Evolutionary conservation across 1,140 invertebrate species (phyloP).

Genomic region (Bombus impatiens): DNA sequence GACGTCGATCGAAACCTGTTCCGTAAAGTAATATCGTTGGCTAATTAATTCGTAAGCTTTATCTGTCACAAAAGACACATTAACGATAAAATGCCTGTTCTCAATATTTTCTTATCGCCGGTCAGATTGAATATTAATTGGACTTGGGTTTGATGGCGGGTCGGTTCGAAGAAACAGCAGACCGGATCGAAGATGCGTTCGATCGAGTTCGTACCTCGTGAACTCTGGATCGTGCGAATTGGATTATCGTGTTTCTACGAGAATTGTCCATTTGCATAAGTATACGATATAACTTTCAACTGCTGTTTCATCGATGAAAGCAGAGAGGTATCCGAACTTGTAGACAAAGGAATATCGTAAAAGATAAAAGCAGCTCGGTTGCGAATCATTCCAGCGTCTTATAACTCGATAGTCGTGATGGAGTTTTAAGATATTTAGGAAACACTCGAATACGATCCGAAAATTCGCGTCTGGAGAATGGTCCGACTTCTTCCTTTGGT

Average conservation of each 20-base stretch:
- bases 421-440: constrained; percentile 7
- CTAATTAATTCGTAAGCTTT: constrained; percentile 77
- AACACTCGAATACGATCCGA: neutral
- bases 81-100: constrained; percentile 67
- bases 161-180: constrained; percentile 44
- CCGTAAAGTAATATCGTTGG: constrained; percentile 24
- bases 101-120: constrained; percentile 66
- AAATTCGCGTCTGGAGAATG: constrained; percentile 54
- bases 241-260: neutral
- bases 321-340: neutral
- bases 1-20: constrained; percentile 25
- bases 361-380: neutral
- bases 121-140: constrained; percentile 72
- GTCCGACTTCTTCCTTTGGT: constrained; percentile 17
- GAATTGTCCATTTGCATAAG: constrained; percentile 2
- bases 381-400: neutral
- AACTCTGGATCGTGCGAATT: constrained; percentile 13
- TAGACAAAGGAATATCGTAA: neutral
- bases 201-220: constrained; percentile 8
- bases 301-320: neutral
- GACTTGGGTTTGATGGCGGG: constrained; percentile 28
- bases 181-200: constrained; percentile 42
- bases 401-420: neutral
- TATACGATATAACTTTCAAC: neutral
- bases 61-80: constrained; percentile 63